Evolutionary conservation across 1,140 invertebrate genomes (phyloP), one percentile per base, ranked within the genome.

Genomic region (Aphelinus certus): DNA sequence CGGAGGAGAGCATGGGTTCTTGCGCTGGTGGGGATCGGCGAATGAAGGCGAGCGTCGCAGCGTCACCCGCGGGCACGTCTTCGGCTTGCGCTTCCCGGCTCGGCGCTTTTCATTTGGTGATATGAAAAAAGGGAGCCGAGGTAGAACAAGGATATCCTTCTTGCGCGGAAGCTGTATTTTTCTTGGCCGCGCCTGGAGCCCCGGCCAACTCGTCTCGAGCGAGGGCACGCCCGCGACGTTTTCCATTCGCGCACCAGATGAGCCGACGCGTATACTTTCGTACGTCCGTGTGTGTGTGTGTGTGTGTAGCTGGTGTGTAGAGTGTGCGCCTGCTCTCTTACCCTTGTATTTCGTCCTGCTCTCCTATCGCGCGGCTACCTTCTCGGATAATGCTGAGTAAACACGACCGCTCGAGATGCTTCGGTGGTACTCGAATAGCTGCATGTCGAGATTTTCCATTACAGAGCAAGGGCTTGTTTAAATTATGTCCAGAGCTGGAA

Each of bases 41-140:
- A 72, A n/a, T 71, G 43, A 26, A 9, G 7, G 55, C 3, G 43
- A 51, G 48, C 48, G 26, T 3, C 42, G 2, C 58, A 4, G 46
- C 56, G 46, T 26, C 46, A 9, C 68, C 61, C 56, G 68, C 53
- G 70, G 75, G 69, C 70, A 68, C 48, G 57, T 76, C 51, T 67
- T 72, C 58, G 62, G 62, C 67, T 70, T 65, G 26, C 26, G 26
- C 26, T 26, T 26, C 51, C 42, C 73, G 51, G 2, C 53, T 43
- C 56, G 56, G 42, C 55, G 69, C 48, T 76, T 76, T 76, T 76
- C 75, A 76, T 76, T 76, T 67, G 49, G 58, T 9, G 51, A 65
- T 26, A 71, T 66, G 69, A 53, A 64, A 47, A 74, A 76, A 57
- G 57, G 48, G 55, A 45, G 10, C 49, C 2, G 46, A 2, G 47